Evolutionary conservation across 2,797 vertebrate genomes (phyloP), one percentile per base, ranked within the genome.

Genomic region (Antrozous pallidus): DNA sequence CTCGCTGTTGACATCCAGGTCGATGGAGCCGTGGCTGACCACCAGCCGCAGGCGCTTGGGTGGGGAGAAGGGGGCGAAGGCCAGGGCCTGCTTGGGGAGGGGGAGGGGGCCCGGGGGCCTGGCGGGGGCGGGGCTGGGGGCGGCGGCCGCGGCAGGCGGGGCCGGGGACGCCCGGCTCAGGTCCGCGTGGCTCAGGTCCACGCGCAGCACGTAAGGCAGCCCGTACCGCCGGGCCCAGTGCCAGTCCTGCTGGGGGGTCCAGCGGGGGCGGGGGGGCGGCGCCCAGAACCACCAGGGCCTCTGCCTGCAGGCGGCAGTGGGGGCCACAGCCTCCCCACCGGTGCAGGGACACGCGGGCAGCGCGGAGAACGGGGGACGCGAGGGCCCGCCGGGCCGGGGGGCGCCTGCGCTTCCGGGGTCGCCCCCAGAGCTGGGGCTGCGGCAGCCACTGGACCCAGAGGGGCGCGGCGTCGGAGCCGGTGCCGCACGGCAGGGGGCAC

Each of bases 31-130:
- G 1, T 99, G 99, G 26, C 98, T 99, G 86, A 99, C 99, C 67
- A 99, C 99, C n/a, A 99, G 98, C 93, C 99, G 98, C 93, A 99
- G 98, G 95, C 99, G 98, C 97, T 99, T 99, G 92, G 99, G 98
- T 90, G 99, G 99, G 51, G 98, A 98, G 93, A 98, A 98, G 96
- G 98, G 95, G 96, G 98, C 83, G 65, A 98, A 63, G 98, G 99
- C 95, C 51, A 98, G 92, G 97, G 97, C 96, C 88, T 93, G 97
- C 58, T 97, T 98, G 24, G 95, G 95, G 80, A 95, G 2, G 0
- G 96, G 70, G 40, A 65, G 10, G 1, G 91, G 77, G 49, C 31
- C 88, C 1, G 42, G 79, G 61, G 78, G 36, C 40, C 75, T 5
- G 1, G 81, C 9, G 0, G 70, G 87, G 33, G 31, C 4, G 5